A percentile compares a stretch with the other conserved stretches of the same genome.
Conservation (phyloP, 2,888 invertebrate species). For the Dione juno region DNA sequence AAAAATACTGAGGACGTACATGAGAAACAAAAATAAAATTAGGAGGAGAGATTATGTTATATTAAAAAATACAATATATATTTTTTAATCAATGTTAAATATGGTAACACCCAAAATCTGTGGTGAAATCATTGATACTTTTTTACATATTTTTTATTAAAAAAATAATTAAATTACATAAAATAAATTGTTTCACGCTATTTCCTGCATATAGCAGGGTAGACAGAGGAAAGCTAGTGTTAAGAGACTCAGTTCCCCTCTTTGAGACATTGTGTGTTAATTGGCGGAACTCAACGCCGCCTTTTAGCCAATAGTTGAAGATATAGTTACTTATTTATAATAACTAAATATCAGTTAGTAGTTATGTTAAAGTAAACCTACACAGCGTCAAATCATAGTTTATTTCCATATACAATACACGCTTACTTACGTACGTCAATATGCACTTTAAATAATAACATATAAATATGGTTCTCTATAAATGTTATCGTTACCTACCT, state of each 20-base stretch:
- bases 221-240: background rate
- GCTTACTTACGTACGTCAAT: constrained; percentile 1
- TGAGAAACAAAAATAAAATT: too few relatives aligned
- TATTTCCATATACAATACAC: background rate
- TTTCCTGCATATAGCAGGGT: background rate
- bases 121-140: too few relatives aligned
- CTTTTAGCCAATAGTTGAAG: too few relatives aligned
- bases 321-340: background rate
- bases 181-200: too few relatives aligned
- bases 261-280: background rate
- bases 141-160: too few relatives aligned
- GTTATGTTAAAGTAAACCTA: background rate
- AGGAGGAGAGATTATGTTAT: too few relatives aligned
- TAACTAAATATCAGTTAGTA: background rate
- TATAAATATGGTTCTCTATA: background rate
- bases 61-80: too few relatives aligned
- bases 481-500: background rate
- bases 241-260: background rate
- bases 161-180: too few relatives aligned
- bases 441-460: background rate
- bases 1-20: too few relatives aligned
- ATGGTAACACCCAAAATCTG: too few relatives aligned
- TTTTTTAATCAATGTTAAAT: too few relatives aligned
- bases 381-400: background rate
- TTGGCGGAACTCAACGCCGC: background rate